Percentiles rank a stretch among this genome's conserved stretches.
Evolutionary conservation across 2,113 vertebrate species (phyloP).

Genomic region (Sylvietta virens): DNA sequence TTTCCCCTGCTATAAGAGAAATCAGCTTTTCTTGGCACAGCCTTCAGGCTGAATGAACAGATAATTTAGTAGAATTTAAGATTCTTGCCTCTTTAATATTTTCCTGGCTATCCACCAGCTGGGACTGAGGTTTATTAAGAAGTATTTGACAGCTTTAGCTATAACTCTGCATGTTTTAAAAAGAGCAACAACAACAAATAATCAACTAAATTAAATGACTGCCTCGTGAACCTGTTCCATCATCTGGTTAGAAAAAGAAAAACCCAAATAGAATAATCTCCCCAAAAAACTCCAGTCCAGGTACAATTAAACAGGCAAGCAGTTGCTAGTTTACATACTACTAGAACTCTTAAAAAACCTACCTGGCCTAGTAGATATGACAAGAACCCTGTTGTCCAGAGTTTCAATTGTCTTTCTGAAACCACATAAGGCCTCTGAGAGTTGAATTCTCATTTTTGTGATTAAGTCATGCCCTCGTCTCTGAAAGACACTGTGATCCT

Average conservation of each 20-base stretch:
- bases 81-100: background rate
- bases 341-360: background rate
- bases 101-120: background rate
- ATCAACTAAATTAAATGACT: background rate
- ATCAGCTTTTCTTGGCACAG: background rate
- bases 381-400: constrained; percentile 82
- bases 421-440: constrained; percentile 91
- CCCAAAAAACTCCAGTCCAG: background rate
- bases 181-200: background rate
- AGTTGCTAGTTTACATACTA: background rate
- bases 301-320: background rate
- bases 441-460: constrained; percentile 88
- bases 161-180: background rate
- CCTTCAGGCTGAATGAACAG: background rate
- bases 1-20: background rate
- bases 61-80: background rate
- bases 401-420: constrained; percentile 87
- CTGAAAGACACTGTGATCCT: constrained; percentile 85
- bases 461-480: constrained; percentile 83
- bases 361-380: constrained; percentile 85
- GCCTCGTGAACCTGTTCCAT: background rate
- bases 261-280: fast-evolving
- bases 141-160: background rate
- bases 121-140: background rate
- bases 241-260: background rate